These are phyloP conservation scores for Nephrotoma flavescens DNA, from an alignment of 2,888 invertebrate genomes.

Conservation along the genomic window DNA sequence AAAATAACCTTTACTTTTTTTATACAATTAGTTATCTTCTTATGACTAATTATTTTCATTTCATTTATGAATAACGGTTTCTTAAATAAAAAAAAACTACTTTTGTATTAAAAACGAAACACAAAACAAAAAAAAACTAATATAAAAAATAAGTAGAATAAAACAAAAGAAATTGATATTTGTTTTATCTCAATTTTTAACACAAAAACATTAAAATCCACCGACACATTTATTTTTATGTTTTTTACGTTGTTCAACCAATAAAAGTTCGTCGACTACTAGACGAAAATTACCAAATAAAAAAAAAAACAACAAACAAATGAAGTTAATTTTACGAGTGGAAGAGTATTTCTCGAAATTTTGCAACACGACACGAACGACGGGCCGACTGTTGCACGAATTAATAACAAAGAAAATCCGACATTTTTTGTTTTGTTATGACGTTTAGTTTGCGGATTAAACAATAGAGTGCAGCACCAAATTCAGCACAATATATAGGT, in stretches of 20 bases:
- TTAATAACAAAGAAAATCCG: background rate
- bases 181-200: background rate
- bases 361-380: background rate
- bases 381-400: background rate
- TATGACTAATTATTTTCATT: background rate
- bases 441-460: background rate
- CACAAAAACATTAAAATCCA: background rate
- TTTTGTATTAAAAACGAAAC: background rate
- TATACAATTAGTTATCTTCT: background rate
- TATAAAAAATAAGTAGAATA: background rate
- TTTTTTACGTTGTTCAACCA: background rate
- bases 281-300: background rate
- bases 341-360: background rate
- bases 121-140: background rate
- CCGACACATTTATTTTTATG: background rate
- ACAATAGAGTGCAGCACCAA: background rate
- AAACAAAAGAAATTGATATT: background rate
- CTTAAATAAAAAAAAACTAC: background rate
- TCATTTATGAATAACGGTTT: background rate
- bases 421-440: background rate
- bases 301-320: background rate
- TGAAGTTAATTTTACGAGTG: background rate
- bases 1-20: background rate
- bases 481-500: background rate
- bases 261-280: background rate